Evolutionary conservation across 2,888 invertebrate genomes (phyloP).

Genomic region (Sesamia inferens): DNA sequence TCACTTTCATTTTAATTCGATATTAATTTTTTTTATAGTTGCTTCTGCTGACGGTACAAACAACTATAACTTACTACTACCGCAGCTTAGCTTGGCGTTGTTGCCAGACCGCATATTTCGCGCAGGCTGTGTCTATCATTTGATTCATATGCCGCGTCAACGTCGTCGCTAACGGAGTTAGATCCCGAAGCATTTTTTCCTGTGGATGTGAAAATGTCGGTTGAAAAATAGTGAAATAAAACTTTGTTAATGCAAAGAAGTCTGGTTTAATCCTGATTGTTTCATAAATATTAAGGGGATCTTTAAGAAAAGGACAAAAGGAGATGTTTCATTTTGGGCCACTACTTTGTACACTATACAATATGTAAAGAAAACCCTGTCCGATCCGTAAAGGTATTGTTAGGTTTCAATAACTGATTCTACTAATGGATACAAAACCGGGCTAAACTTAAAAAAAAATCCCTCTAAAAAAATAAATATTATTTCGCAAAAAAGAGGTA

Average conservation of each 20-base stretch:
- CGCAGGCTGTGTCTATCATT: constrained; percentile 95
- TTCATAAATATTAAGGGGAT: neutral
- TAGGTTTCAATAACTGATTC: too few species aligned
- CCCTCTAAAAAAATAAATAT: too few species aligned
- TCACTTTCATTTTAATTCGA: constrained; percentile 1
- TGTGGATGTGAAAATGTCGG: constrained; percentile 69
- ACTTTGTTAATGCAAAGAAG: neutral
- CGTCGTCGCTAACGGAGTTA: constrained; percentile 94
- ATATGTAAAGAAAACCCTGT: too few species aligned
- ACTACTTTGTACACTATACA: too few species aligned
- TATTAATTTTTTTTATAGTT: constrained; percentile 1
- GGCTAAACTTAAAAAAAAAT: too few species aligned
- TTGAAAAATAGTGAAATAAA: neutral
- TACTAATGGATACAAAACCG: too few species aligned
- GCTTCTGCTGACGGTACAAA: constrained; percentile 63
- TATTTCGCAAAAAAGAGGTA: too few species aligned
- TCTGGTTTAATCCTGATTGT: neutral
- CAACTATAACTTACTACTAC: constrained; percentile 74
- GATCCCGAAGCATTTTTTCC: constrained; percentile 95
- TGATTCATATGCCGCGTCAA: constrained; percentile 96
- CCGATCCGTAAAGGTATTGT: too few species aligned
- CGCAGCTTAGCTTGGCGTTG: constrained; percentile 91
- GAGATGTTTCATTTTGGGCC: too few species aligned
- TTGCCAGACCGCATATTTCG: constrained; percentile 97
- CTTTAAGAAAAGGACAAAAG: neutral